These are phyloP conservation scores for Oscheius sp. DNA, from an alignment of 2,888 invertebrate genomes.

Conservation along the genomic window DNA sequence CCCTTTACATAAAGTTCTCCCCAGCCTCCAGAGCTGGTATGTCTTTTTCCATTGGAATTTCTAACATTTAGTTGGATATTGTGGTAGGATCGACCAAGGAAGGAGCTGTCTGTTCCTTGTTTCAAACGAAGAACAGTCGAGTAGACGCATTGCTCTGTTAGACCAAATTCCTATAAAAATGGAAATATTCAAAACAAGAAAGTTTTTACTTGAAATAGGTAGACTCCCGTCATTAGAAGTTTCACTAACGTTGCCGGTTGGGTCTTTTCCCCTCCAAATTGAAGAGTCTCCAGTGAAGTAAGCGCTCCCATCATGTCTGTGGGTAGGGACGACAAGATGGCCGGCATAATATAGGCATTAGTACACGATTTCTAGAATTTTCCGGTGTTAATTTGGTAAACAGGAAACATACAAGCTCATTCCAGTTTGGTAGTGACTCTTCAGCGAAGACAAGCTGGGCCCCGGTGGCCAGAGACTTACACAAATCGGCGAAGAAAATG, in stretches of 20 bases:
- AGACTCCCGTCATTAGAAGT: neutral
- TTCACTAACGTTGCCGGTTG: neutral
- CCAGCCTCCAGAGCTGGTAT: neutral
- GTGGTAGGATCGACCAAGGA: conserved; percentile 47
- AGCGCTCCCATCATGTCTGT: neutral
- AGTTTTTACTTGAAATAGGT: conserved; percentile 14
- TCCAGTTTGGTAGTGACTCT: conserved; percentile 29
- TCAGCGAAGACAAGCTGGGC: conserved; percentile 37
- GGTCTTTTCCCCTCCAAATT: conserved; percentile 62
- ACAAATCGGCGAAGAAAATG: conserved; percentile 70
- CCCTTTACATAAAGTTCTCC: conserved; percentile 24
- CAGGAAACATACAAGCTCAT: conserved; percentile 37
- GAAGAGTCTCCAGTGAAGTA: conserved; percentile 42
- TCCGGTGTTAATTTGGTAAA: too few relatives aligned
- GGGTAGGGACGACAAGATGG: conserved; percentile 43
- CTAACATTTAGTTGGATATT: conserved; percentile 38
- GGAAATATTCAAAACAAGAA: neutral
- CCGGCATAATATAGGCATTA: conserved; percentile 68
- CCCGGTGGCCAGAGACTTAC: conserved; percentile 50
- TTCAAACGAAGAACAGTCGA: conserved; percentile 46
- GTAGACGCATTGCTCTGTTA: conserved; percentile 67
- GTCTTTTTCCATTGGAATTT: conserved; percentile 24
- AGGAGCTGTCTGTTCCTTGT: conserved; percentile 13
- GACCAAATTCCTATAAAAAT: conserved; percentile 60
- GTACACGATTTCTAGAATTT: conserved; percentile 31